Conservation (phyloP, 2,113 vertebrate species). For the Ceratotherium simum region DNA sequence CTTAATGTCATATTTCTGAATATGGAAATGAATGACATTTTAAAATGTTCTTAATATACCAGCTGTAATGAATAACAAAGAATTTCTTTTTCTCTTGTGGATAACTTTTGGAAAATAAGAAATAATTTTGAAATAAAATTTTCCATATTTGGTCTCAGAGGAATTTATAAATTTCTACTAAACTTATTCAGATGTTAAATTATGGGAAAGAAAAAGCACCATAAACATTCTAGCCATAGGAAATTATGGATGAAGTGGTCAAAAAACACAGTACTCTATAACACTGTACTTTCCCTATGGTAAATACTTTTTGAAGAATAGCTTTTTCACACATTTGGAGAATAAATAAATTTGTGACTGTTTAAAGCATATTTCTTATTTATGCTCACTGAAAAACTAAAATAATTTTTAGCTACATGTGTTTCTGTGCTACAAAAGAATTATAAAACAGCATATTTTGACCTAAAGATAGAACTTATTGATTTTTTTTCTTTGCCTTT, state of each 20-base stretch:
- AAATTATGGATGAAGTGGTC: slow-evolving; percentile 16
- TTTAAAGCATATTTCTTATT: neutral
- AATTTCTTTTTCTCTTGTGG: slow-evolving; percentile 62
- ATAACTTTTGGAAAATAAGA: slow-evolving; percentile 61
- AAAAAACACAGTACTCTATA: neutral
- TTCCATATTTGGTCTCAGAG: slow-evolving; percentile 38
- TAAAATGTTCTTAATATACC: slow-evolving; percentile 67
- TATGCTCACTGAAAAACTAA: neutral
- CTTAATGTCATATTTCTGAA: slow-evolving; percentile 53
- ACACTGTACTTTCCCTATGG: neutral
- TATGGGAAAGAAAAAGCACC: slow-evolving; percentile 45
- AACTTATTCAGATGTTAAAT: slow-evolving; percentile 45
- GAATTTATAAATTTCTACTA: slow-evolving; percentile 54
- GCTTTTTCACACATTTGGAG: neutral
- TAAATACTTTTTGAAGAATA: neutral
- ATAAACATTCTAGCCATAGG: neutral
- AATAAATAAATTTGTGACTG: neutral
- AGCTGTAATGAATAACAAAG: slow-evolving; percentile 40
- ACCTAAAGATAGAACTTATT: neutral
- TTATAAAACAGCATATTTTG: neutral
- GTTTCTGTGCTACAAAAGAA: neutral
- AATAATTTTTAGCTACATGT: neutral
- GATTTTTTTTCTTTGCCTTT: neutral
- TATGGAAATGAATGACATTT: slow-evolving; percentile 64
- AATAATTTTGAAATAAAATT: slow-evolving; percentile 50